These are phyloP conservation scores for Sebastes itinus DNA, from an alignment of 2,797 vertebrate species.

Conservation along the genomic window DNA sequence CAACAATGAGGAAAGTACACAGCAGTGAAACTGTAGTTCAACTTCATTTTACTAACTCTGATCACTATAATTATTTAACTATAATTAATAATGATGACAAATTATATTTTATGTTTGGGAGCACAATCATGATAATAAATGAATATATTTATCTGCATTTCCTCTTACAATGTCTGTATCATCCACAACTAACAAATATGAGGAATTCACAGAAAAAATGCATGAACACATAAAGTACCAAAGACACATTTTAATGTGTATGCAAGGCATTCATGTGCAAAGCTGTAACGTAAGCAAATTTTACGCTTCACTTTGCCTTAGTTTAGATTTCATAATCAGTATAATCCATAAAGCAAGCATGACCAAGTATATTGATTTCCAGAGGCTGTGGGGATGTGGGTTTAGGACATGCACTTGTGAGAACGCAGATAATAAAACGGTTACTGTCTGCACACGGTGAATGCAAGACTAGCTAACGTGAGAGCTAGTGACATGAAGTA, in stretches of 20 bases:
- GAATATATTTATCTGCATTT: neutral
- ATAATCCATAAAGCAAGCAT: neutral
- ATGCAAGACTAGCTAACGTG: neutral
- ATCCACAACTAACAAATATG: neutral
- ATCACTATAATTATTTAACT: neutral
- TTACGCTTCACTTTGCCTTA: neutral
- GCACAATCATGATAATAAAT: neutral
- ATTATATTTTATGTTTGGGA: neutral
- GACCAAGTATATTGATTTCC: neutral
- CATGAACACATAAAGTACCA: neutral
- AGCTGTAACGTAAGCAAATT: neutral
- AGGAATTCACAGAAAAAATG: neutral
- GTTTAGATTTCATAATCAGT: neutral
- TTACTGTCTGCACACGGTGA: neutral
- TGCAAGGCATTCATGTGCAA: neutral
- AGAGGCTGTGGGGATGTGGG: neutral
- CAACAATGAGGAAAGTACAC: neutral
- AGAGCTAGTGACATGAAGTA: neutral
- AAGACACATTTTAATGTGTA: neutral
- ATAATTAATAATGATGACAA: neutral
- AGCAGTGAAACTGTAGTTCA: neutral
- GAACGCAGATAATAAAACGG: neutral
- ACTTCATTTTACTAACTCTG: accelerated
- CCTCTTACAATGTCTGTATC: neutral
- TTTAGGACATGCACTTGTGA: neutral